Evolutionary conservation across 2,888 invertebrate genomes (phyloP), one percentile per base, ranked within the genome.

Genomic region (Oasisia sp.): DNA sequence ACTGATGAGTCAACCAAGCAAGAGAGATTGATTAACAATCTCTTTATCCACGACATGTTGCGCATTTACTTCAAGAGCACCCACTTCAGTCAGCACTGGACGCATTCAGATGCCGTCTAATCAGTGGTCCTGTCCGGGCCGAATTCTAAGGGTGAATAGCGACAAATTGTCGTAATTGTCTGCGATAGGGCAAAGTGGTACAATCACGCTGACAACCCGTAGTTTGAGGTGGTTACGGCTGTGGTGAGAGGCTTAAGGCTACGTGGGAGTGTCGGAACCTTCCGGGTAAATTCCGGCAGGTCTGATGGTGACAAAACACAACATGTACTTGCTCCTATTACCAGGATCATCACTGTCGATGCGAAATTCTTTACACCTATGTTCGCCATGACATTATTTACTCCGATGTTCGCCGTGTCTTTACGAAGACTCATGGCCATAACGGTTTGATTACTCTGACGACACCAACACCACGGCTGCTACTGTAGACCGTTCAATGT

Each of bases 161-260:
- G 74, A 74, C 74, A 74, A 19, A 74, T 74, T 74, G 74, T 74
- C 27, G 74, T 74, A 74, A 74, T 74, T 74, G 74, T 74, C 74
- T 74, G 74, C 14, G 74, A 74, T 74, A 19, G n/a, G 74, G 27
- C 74, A 74, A 74, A 74, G 19, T 74, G 74, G 74, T 27, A n/a
- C 27, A 74, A 74, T 74, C 74, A 50, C 50, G 27, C 74, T 27
- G 74, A 74, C 74, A 19, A n/a, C 19, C 74, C 27, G 74, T 19
- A 74, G 74, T 74, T 19, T 27, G 74, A 74, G 0, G 74, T 14
- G 14, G 74, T 19, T 7, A 50, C 50, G 50, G 50, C 9, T 50
- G 50, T 50, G 50, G 50, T 0, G 50, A 50, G 50, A 50, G 50
- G 50, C 50, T 50, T 50, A 50, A 50, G 8, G 2, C 50, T 14